A percentile compares a stretch with the other conserved stretches of the same genome.
These are phyloP conservation scores for Apamea sordens DNA, from an alignment of 2,888 invertebrate genomes.

Conservation along the genomic window DNA sequence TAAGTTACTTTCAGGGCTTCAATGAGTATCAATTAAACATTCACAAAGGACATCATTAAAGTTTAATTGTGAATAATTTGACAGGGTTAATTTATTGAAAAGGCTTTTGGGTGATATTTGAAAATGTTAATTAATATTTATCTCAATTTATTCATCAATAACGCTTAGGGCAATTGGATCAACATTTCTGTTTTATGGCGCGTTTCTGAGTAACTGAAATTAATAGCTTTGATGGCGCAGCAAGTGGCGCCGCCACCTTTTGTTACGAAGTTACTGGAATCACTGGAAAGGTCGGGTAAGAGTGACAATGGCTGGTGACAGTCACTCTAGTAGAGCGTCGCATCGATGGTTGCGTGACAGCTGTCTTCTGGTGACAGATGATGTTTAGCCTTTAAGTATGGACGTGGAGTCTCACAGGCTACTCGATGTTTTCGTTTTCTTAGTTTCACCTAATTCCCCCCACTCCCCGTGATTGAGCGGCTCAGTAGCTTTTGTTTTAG, in stretches of 20 bases:
- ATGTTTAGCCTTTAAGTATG: too few species aligned
- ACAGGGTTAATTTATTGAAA: slow-evolving; percentile 24
- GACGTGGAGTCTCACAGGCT: too few species aligned
- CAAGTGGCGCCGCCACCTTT: neutral
- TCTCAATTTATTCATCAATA: neutral
- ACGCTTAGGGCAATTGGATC: neutral
- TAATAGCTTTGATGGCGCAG: too few species aligned
- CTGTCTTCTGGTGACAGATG: neutral
- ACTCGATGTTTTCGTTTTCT: too few species aligned
- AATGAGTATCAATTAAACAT: slow-evolving; percentile 38
- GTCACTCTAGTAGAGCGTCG: neutral
- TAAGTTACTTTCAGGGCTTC: slow-evolving; percentile 29
- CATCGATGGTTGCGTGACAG: neutral
- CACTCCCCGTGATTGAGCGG: too few species aligned
- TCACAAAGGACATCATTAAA: slow-evolving; percentile 26
- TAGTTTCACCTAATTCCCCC: too few species aligned
- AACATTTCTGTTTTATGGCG: neutral
- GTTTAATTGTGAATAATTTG: slow-evolving; percentile 36
- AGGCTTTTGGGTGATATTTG: neutral
- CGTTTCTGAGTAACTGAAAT: neutral
- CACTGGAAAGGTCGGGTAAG: too few species aligned
- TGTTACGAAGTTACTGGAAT: neutral
- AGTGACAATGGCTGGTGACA: neutral
- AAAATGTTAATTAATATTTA: neutral
- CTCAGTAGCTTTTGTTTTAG: too few species aligned